Base-by-base conservation (phyloP, 1,140 invertebrate genomes). In the Batillaria attramentaria region DNA sequence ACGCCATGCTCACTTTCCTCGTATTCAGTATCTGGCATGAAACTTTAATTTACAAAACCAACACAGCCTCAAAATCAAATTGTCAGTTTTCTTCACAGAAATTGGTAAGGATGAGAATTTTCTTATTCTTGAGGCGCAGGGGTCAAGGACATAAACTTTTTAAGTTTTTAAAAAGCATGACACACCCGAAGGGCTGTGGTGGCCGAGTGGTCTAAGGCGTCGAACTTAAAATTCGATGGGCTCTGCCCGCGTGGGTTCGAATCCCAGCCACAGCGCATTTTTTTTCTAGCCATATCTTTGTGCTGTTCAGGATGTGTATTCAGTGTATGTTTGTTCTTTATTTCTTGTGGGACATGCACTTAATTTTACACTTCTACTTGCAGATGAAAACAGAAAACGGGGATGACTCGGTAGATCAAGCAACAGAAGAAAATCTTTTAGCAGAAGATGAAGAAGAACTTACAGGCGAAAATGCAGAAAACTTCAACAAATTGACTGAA, bases 401-500 rank as follows among this genome's bases (percentile, higher is more conserved):
- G 50, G 83, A 82, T 54, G 82, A 85, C 70, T 65, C 78, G 57
- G 78, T 85, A 73, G 81, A 81, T 62, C 81, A 84, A 81, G 31
- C 73, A 41, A 78, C 82, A 57, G 80, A 84, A 80, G 85, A 86
- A 43, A 73, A 83, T 41, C 66, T 82, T 68, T 72, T 83, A 39
- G 82, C 78, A 69, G 81, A 86, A 42, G 81, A 83, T 77, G 81
- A 86, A 42, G 81, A 83, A 74, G 79, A 79, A 72, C 33, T 73
- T n/a, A 72, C 78, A 72, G 81, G 81, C 35, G 79, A 83, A 70
- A 93, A 94, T 91, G 95, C 95, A 88, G 95, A 96, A 93, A 95
- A 97, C 92, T 90, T 89, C 73, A 91, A 91, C 76, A 91, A 91
- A 86, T 85, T 98, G 81, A 93, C 97, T 88, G 95, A 97, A 88